Conservation (phyloP, 2,888 invertebrate genomes). For the Pelosia muscerda region DNA sequence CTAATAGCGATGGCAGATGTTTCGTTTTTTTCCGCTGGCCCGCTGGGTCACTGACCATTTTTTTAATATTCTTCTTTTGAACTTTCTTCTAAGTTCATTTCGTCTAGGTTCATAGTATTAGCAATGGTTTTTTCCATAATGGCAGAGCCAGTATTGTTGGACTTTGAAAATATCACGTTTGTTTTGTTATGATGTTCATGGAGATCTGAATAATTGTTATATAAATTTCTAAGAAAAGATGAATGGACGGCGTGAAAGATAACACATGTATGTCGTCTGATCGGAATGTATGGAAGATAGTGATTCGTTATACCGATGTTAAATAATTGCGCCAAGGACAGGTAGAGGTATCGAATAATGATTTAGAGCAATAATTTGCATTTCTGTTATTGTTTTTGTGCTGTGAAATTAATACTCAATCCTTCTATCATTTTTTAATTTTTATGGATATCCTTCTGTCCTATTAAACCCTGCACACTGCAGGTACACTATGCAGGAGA, state of each 20-base stretch:
- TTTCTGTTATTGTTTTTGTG: too few relatives aligned
- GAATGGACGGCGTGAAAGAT: not conserved
- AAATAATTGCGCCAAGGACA: not conserved
- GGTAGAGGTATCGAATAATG: not conserved
- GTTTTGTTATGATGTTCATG: not conserved
- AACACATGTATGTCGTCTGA: not conserved
- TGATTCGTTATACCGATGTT: not conserved
- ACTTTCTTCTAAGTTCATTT: not conserved
- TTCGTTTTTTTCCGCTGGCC: not conserved
- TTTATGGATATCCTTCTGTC: too few relatives aligned
- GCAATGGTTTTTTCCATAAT: not conserved
- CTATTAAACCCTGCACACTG: not conserved
- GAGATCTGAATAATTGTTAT: not conserved
- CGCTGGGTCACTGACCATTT: conserved; percentile 18
- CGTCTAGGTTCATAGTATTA: not conserved
- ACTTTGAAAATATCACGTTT: not conserved
- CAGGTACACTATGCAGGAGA: not conserved
- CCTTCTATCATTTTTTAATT: too few relatives aligned
- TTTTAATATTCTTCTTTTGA: not conserved
- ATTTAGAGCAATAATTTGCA: not conserved
- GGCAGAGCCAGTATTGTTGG: not conserved
- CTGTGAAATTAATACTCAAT: too few relatives aligned
- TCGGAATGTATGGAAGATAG: not conserved
- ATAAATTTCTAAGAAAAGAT: not conserved
- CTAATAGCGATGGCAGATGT: not conserved